A percentile compares a stretch with the other conserved stretches of the same genome.
Conservation (phyloP, 2,113 vertebrate species). For the Desmodus rotundus region DNA sequence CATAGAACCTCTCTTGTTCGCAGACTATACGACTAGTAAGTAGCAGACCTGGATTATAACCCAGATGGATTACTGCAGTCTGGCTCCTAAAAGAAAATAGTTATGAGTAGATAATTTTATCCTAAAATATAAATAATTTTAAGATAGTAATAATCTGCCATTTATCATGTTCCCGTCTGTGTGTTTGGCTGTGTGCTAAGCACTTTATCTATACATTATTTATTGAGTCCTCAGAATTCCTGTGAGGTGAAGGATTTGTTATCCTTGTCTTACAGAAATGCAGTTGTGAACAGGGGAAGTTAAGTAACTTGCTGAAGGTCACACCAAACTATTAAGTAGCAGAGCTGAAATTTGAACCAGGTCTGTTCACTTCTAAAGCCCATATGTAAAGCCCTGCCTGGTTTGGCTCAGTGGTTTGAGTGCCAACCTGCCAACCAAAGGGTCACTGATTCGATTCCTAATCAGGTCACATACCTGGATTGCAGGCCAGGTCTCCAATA, state of each 20-base stretch:
- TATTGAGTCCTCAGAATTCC: background rate
- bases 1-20: background rate
- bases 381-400: fast-evolving
- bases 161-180: background rate
- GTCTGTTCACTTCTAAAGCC: background rate
- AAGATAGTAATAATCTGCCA: background rate
- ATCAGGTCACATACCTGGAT: too few relatives aligned
- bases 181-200: background rate
- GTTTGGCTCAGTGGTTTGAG: too few relatives aligned
- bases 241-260: background rate
- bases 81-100: background rate
- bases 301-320: background rate
- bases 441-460: too few relatives aligned
- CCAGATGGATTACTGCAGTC: background rate
- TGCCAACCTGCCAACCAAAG: too few relatives aligned
- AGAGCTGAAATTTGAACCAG: background rate
- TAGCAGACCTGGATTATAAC: background rate
- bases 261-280: background rate
- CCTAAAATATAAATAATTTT: background rate
- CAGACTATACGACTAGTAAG: background rate
- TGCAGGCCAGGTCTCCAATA: too few relatives aligned
- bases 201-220: background rate
- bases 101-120: background rate
- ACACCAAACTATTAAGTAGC: background rate
- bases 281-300: background rate